phyloP scores from a whole-genome alignment of 2,888 invertebrate species.

The Argynnis bischoffii region DNA sequence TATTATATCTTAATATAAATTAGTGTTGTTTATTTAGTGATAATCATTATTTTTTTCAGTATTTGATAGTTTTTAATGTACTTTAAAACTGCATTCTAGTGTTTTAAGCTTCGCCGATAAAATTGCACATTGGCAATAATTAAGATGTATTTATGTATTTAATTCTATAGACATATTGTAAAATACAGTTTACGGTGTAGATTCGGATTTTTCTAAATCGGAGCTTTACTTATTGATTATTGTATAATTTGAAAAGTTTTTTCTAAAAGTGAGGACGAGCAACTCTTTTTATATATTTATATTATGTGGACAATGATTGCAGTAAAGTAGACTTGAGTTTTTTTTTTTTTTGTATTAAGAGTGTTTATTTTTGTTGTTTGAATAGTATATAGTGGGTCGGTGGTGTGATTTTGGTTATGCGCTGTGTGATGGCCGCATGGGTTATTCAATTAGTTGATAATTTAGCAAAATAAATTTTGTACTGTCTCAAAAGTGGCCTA shows the following conservation, averaged over 20 bases:
- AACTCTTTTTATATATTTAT: conserved; percentile 60
- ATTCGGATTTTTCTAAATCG: conserved; percentile 58
- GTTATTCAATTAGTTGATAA: too few relatives aligned
- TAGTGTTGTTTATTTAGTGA: conserved; percentile 50
- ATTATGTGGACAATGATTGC: conserved; percentile 59
- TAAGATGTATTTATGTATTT: conserved; percentile 57
- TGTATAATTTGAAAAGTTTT: conserved; percentile 47
- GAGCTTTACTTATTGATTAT: conserved; percentile 60
- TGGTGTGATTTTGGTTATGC: conserved; percentile 42
- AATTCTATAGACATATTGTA: conserved; percentile 45
- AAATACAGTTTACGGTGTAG: conserved; percentile 49
- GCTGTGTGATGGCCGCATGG: background rate
- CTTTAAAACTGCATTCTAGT: conserved; percentile 56
- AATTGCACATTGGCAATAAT: conserved; percentile 70
- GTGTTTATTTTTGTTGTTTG: conserved; percentile 64
- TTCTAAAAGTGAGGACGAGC: conserved; percentile 48
- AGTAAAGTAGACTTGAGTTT: conserved; percentile 57
- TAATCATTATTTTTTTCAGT: conserved; percentile 62
- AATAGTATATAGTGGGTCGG: conserved; percentile 58
- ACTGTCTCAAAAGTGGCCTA: too few relatives aligned
- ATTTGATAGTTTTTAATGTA: conserved; percentile 55
- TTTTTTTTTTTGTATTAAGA: conserved; percentile 60
- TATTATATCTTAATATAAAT: conserved; percentile 45
- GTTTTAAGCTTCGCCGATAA: conserved; percentile 63
- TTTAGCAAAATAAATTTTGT: too few relatives aligned